Base-by-base conservation (phyloP, 2,888 invertebrate genomes). In the Ceratothoa steindachneri region DNA sequence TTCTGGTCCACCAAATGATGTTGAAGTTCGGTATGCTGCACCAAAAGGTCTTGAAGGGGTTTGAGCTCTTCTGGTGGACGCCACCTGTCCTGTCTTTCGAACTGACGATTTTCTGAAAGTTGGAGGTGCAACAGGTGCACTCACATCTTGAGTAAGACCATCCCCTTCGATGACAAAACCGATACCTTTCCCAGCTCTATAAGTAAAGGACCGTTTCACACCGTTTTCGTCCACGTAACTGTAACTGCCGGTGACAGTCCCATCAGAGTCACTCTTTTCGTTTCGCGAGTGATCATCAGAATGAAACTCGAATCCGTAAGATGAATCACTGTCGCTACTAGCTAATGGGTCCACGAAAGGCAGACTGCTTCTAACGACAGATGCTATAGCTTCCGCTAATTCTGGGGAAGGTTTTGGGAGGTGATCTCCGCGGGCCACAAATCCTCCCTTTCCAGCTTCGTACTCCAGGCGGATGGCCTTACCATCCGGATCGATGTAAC, bases 141-240 rank as follows among this genome's bases (percentile, higher is more conserved):
- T 28, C 7, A 51, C 67, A 52, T 72, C 70, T 30, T 72, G 70
- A 27, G 77, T 74, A 24, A 78, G 53, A 68, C 75, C 77, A 31
- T 73, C 73, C 29, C 77, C 77, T 69, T 75, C 73, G 9, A 78
- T 52, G n/a, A 78, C 77, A 53, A 78, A 78, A 51, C 77, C 77
- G 66, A 60, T 73, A 0, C 69, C 77, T 15, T 75, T 67, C n/a
- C 77, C 77, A 29, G 77, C 77, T 19, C 64, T 67, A 51, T 78
- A 78, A 27, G 60, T 70, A 67, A 68, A 73, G n/a, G 75, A 30
- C 31, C 75, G 69, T 29, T 71, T 75, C 15, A 64, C 67, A 24
- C 77, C 77, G 7, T 72, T 52, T 30, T 78, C 77, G 30, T 78
- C 77, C 0, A 67, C 71, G 71, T 78, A 78, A 52, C 71, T 69